Conservation (phyloP, 1,140 invertebrate genomes). For the Harpegnathos saltator region DNA sequence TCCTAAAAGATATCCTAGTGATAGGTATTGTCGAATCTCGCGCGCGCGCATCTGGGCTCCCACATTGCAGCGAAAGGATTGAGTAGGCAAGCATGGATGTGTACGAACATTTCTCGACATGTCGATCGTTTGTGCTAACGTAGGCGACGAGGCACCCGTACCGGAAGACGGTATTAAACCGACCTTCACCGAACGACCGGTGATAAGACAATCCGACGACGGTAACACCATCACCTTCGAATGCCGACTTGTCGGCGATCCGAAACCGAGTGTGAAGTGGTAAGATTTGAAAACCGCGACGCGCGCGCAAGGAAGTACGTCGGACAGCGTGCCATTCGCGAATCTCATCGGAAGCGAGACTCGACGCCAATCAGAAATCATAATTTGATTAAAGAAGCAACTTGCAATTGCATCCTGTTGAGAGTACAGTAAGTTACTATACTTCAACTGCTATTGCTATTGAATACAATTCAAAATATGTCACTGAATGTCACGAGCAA, state of each 20-base stretch:
- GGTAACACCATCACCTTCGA: slow-evolving; percentile 97
- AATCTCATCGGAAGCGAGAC: slow-evolving; percentile 2
- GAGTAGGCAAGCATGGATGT: slow-evolving; percentile 61
- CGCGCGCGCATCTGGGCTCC: background rate
- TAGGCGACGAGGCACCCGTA: slow-evolving; percentile 96
- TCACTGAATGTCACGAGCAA: too few relatives aligned
- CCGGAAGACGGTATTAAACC: slow-evolving; percentile 96
- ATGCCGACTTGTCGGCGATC: slow-evolving; percentile 97
- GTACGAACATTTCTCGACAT: slow-evolving; percentile 60
- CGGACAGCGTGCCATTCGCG: background rate
- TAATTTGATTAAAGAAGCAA: background rate
- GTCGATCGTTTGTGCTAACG: slow-evolving; percentile 79
- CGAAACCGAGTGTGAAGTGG: slow-evolving; percentile 96
- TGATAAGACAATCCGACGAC: slow-evolving; percentile 97
- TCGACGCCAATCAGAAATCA: background rate
- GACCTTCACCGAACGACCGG: slow-evolving; percentile 97
- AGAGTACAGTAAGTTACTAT: too few relatives aligned
- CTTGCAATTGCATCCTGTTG: background rate
- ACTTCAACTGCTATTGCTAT: too few relatives aligned
- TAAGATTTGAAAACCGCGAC: slow-evolving; percentile 86
- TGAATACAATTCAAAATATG: too few relatives aligned
- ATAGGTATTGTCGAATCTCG: background rate
- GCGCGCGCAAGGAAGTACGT: slow-evolving; percentile 55
- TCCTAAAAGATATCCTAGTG: too few relatives aligned
- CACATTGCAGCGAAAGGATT: slow-evolving; percentile 66